These are phyloP conservation scores for Gryon sp. DNA, from an alignment of 1,140 invertebrate genomes.

Conservation along the genomic window DNA sequence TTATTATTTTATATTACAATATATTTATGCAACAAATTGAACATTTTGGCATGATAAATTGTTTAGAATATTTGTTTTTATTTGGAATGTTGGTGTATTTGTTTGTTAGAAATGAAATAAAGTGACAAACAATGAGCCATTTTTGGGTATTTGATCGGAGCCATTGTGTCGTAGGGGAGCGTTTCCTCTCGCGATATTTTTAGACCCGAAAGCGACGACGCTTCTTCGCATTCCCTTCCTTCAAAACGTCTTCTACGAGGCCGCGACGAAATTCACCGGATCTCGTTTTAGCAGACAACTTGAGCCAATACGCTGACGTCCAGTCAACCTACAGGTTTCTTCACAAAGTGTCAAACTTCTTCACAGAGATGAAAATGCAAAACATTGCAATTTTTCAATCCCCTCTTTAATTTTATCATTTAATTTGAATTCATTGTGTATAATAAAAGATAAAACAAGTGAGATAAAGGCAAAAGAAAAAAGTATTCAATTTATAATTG, in stretches of 20 bases:
- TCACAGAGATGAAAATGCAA: too few species aligned
- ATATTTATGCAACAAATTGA: too few species aligned
- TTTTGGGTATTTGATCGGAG: conserved; percentile 23
- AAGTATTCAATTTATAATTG: too few species aligned
- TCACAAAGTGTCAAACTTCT: conserved; percentile 15
- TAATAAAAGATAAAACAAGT: not conserved
- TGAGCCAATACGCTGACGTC: conserved; percentile 43
- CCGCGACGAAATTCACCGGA: conserved; percentile 48
- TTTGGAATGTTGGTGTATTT: too few species aligned
- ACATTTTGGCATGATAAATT: too few species aligned
- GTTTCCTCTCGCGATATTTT: conserved; percentile 56
- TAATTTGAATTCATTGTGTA: not conserved
- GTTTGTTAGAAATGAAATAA: too few species aligned
- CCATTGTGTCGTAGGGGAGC: conserved; percentile 40
- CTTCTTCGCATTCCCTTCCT: conserved; percentile 58
- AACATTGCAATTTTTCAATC: too few species aligned
- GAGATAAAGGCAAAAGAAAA: too few species aligned
- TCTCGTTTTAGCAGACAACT: conserved; percentile 50
- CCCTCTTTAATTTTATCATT: too few species aligned
- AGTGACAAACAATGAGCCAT: conserved; percentile 3
- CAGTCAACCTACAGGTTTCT: conserved; percentile 5
- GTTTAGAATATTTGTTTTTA: too few species aligned
- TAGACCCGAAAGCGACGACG: conserved; percentile 61
- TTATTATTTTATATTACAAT: too few species aligned
- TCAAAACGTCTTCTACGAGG: conserved; percentile 40